Conservation (phyloP, 2,113 vertebrate genomes). For the Macrotus californicus region DNA sequence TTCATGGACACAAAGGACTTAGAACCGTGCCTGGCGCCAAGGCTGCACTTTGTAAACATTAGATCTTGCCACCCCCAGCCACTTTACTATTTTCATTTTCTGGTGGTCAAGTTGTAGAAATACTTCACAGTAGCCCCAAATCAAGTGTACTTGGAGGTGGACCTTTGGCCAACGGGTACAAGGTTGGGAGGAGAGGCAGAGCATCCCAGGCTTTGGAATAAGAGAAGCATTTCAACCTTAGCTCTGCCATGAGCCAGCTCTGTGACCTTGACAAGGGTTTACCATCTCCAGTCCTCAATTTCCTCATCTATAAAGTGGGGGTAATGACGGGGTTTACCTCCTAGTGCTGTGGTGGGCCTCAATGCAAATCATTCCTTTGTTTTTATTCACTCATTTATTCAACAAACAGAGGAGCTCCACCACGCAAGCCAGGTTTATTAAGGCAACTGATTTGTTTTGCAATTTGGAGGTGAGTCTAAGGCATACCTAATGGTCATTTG, state of each 20-base stretch:
- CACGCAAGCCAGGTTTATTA: not conserved
- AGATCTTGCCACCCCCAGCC: not conserved
- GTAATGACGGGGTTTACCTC: not conserved
- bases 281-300: not conserved
- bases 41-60: not conserved
- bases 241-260: not conserved
- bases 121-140: not conserved
- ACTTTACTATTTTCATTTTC: not conserved
- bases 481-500: fast-evolving
- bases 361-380: not conserved
- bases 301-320: not conserved
- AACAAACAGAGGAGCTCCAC: not conserved
- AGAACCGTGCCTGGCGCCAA: not conserved
- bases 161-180: not conserved
- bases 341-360: not conserved
- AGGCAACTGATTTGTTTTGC: not conserved
- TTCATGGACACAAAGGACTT: not conserved
- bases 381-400: not conserved
- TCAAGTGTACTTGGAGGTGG: not conserved
- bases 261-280: not conserved
- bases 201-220: not conserved
- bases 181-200: not conserved
- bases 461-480: not conserved
- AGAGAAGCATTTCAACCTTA: not conserved
- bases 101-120: too few species aligned